These are phyloP conservation scores for Talpa occidentalis DNA, from an alignment of 2,113 vertebrate species.

Conservation along the genomic window DNA sequence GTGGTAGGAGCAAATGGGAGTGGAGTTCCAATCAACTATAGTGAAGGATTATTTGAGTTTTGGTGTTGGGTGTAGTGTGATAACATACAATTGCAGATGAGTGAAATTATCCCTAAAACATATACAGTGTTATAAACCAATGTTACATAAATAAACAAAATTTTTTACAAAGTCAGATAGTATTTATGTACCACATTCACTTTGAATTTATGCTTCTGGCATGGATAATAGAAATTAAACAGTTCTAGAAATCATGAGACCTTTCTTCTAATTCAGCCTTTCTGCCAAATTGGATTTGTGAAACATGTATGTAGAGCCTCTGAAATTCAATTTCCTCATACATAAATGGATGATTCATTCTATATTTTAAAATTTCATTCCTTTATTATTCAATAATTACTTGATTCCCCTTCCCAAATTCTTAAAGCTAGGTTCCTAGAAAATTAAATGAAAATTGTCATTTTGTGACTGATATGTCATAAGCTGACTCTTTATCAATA, in stretches of 20 bases:
- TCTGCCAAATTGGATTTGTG: neutral
- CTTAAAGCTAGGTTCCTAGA: neutral
- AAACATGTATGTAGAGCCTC: neutral
- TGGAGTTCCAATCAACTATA: too few species aligned
- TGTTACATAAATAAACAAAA: too few species aligned
- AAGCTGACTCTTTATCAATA: neutral
- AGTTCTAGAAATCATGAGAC: neutral
- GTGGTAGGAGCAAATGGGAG: too few species aligned
- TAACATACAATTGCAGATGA: too few species aligned
- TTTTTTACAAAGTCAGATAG: neutral
- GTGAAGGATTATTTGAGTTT: too few species aligned
- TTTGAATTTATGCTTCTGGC: neutral
- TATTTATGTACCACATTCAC: neutral
- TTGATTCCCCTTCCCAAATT: neutral
- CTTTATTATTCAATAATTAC: neutral
- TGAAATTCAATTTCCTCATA: conserved; percentile 11
- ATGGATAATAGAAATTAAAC: neutral
- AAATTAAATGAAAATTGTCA: neutral
- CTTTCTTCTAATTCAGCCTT: neutral
- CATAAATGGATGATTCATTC: neutral
- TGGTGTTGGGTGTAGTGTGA: too few species aligned
- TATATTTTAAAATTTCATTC: neutral
- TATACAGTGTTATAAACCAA: too few species aligned
- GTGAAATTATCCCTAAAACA: too few species aligned
- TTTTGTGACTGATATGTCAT: neutral